These are phyloP conservation scores for Emydocephalus ijimae DNA, from an alignment of 2,113 vertebrate species.

Conservation along the genomic window DNA sequence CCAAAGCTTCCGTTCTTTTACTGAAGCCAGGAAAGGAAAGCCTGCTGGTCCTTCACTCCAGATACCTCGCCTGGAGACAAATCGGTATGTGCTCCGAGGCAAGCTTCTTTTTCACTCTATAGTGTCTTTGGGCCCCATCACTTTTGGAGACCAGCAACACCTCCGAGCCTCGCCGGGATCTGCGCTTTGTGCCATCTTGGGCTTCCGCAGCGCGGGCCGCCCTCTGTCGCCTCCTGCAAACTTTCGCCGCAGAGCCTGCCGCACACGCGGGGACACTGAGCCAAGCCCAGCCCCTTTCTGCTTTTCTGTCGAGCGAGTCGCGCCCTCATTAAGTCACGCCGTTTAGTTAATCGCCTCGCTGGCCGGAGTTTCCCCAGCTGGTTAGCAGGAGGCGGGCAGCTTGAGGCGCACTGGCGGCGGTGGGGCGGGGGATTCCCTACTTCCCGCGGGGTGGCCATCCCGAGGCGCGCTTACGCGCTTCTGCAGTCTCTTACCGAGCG, in stretches of 20 bases:
- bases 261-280: background rate
- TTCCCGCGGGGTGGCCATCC: accelerated
- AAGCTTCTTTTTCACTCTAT: no score
- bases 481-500: conserved; percentile 16
- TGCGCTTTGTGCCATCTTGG: background rate
- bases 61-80: background rate
- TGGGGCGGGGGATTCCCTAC: background rate
- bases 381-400: background rate
- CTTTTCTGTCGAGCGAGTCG: background rate
- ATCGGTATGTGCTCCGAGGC: background rate
- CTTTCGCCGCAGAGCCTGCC: background rate
- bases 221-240: background rate
- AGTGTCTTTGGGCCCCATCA: background rate
- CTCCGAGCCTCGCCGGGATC: background rate
- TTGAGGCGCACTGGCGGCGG: background rate
- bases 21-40: background rate
- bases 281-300: background rate
- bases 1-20: background rate
- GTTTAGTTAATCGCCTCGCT: background rate
- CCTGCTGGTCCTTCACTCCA: background rate
- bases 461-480: background rate
- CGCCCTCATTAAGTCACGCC: background rate
- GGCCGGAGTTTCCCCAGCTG: background rate
- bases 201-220: background rate
- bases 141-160: background rate